phyloP scores from a whole-genome alignment of 2,113 vertebrate genomes.

The Solea solea region DNA sequence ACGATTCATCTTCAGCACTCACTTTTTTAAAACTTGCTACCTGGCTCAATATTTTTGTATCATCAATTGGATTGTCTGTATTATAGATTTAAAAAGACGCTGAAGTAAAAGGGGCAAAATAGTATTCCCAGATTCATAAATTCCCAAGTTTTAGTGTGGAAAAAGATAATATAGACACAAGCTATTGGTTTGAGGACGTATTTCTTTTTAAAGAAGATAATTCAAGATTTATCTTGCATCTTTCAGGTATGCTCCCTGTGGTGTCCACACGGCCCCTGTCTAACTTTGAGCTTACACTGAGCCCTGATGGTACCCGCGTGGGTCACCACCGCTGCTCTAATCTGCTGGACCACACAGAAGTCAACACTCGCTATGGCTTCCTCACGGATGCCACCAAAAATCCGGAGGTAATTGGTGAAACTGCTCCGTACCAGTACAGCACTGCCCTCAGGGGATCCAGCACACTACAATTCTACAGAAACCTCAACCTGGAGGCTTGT shows the following conservation, averaged over 20 bases:
- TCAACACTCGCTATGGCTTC: slow-evolving; percentile 91
- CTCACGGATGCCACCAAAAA: slow-evolving; percentile 86
- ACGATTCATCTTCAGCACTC: too few species aligned
- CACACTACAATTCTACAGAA: slow-evolving; percentile 91
- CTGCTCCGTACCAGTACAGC: slow-evolving; percentile 90
- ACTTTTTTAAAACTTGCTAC: too few species aligned
- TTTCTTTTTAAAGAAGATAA: too few species aligned
- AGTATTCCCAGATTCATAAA: too few species aligned
- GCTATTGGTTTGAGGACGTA: too few species aligned
- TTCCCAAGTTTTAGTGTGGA: too few species aligned
- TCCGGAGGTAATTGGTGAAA: slow-evolving; percentile 85
- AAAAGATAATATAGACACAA: too few species aligned
- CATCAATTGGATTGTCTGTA: too few species aligned
- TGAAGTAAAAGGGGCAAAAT: too few species aligned
- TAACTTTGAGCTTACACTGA: slow-evolving; percentile 94
- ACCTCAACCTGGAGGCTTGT: slow-evolving; percentile 93
- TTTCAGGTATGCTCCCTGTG: slow-evolving; percentile 91
- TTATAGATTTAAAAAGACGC: too few species aligned
- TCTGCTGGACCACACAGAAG: slow-evolving; percentile 89
- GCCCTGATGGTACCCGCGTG: slow-evolving; percentile 91
- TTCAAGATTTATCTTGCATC: not conserved
- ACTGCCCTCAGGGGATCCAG: slow-evolving; percentile 81
- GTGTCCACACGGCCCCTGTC: slow-evolving; percentile 92
- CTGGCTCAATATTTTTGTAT: too few species aligned
- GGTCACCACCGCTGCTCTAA: slow-evolving; percentile 97